Percentiles rank a stretch among this genome's conserved stretches.
These are phyloP conservation scores for Anthopleura sola DNA, from an alignment of 64 coral and sea anemone genomes.

Conservation along the genomic window DNA sequence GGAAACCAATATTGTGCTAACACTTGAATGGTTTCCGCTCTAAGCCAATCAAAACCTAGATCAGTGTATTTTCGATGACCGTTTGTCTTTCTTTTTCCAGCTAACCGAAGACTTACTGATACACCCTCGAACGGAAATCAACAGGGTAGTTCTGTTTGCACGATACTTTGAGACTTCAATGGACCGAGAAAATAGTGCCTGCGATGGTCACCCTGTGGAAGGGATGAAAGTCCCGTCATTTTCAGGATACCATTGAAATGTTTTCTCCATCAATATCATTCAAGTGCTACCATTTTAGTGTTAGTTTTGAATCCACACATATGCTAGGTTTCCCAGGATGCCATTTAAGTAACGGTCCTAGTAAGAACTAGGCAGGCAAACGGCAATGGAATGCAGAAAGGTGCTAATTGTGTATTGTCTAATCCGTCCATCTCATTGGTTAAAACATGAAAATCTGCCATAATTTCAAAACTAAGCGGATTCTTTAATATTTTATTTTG, in stretches of 20 bases:
- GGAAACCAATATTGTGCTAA: too few species aligned
- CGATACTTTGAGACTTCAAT: neutral
- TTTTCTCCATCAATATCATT: too few species aligned
- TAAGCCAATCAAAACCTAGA: neutral
- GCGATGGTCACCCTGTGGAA: too few species aligned
- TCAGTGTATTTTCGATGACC: neutral
- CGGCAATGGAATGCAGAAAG: too few species aligned
- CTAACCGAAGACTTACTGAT: neutral
- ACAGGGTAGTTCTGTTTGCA: slow-evolving; percentile 6
- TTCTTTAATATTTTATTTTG: neutral
- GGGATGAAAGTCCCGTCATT: too few species aligned
- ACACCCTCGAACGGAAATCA: neutral
- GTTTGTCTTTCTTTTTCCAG: neutral
- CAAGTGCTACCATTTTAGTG: neutral
- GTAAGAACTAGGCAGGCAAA: neutral
- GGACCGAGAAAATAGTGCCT: too few species aligned
- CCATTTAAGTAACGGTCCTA: neutral
- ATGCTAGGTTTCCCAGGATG: neutral
- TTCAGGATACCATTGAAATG: too few species aligned
- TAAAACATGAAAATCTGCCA: too few species aligned
- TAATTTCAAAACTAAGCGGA: neutral
- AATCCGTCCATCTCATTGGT: too few species aligned
- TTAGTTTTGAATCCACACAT: too few species aligned
- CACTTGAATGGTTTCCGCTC: neutral
- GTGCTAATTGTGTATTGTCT: too few species aligned